Evolutionary conservation across 1,140 invertebrate species (phyloP), one percentile per base, ranked within the genome.

Genomic region (Drosophila miranda): DNA sequence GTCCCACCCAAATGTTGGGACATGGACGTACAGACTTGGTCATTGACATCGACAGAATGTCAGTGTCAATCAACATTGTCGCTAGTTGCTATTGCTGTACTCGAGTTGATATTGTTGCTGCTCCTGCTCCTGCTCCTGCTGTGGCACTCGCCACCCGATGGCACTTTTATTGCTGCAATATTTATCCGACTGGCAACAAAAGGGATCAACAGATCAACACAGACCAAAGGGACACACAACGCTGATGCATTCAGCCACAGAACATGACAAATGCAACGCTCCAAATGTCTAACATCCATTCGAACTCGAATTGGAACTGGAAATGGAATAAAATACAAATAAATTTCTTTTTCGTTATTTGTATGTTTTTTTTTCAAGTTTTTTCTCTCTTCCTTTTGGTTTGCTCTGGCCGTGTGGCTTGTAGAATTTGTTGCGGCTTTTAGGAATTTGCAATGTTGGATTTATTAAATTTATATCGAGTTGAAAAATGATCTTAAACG

Each of bases 1-100:
- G 58, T 59, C 45, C 54, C 56, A 51, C 21, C 44, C 53, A 48
- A 30, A 46, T 30, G 26, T 38, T n/a, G n/a, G 23, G 46, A 50
- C 23, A 51, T 61, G 54, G 42, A 61, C 80, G 11, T 3, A 13
- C 34, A 11, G 11, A 38, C 11, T 64, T 74, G 69, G 73, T 50
- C 76, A 76, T 68, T 69, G 78, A 69, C 81, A 86, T 63, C 66
- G 64, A 59, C 66, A 61, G 70, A 75, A 87, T 87, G 78, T 86
- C 82, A 82, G 64, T 87, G 82, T 82, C 82, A 86, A 82, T 86
- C 82, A 83, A 63, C 70, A 70, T 62, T 83, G 76, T 83, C 61
- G 70, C 78, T 75, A 74, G 59, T 64, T 74, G 66, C 75, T 74
- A 67, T 74, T 66, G 68, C 55, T 57, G 50, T 42, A n/a, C 26